Evolutionary conservation across 1,140 invertebrate genomes (phyloP), one percentile per base, ranked within the genome.

Genomic region (Mizuhopecten yessoensis): DNA sequence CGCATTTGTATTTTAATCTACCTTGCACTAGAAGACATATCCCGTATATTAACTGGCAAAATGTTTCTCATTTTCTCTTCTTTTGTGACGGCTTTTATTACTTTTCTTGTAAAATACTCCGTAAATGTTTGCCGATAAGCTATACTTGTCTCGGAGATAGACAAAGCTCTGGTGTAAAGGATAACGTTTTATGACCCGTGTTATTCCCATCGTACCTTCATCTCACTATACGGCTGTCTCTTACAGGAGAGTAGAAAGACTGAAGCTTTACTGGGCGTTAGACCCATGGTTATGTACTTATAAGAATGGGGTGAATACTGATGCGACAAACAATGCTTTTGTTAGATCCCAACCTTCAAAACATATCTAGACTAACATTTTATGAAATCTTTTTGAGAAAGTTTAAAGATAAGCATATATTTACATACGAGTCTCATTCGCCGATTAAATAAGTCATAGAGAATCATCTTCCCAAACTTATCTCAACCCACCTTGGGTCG

Each of bases 1-100:
- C 45, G n/a, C 57, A 75, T 75, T 75, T 29, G n/a, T 75, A 75
- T 29, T n/a, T 75, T 17, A 75, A 23, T 0, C 23, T 7, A 29
- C 5, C n/a, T 29, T 75, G 29, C 15, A 29, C 23, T 7, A 75
- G 57, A 75, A 75, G 57, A 75, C 57, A 75, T 5, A 75, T 75
- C 57, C n/a, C 57, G 57, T 75, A 75, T 75, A 75, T 75, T 75
- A 75, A 75, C n/a, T 75, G 20, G 57, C 57, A 75, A 75, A 75
- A 75, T 75, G 57, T 75, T 75, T 75, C 57, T 75, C 57, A n/a
- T 75, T 75, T n/a, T 1, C 57, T n/a, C 57, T 75, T 75, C 57
- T 75, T 39, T 75, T 75, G 23, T 29, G 57, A n/a, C 57, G 17
- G 23, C 9, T 75, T 75, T 75, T 75, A 75, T 75, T 29, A 75